These are phyloP conservation scores for Paraescarpia echinospica DNA, from an alignment of 1,140 invertebrate species.

Conservation along the genomic window DNA sequence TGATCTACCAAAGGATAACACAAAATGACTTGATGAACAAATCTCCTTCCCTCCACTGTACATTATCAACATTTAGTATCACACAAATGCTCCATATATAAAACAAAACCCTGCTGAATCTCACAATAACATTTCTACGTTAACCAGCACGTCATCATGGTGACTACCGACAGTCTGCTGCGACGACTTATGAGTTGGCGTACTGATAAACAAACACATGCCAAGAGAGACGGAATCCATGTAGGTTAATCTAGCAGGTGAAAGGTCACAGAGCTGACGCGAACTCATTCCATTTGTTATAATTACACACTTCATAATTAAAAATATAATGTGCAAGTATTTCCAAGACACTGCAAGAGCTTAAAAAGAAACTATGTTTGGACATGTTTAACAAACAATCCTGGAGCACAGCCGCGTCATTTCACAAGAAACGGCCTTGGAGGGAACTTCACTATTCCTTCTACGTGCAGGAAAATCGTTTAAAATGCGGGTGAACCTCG, in stretches of 20 bases:
- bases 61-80: not conserved
- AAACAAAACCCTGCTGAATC: not conserved
- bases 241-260: not conserved
- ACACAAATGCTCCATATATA: not conserved
- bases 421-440: not conserved
- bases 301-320: too few relatives aligned
- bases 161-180: not conserved
- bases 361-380: not conserved
- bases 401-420: not conserved
- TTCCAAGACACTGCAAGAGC: not conserved
- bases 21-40: not conserved
- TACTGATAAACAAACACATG: not conserved
- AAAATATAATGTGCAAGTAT: not conserved
- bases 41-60: not conserved
- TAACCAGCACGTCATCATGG: not conserved
- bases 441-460: not conserved
- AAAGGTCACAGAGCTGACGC: too few relatives aligned
- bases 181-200: not conserved
- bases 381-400: not conserved
- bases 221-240: not conserved
- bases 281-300: too few relatives aligned
- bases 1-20: not conserved
- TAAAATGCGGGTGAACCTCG: not conserved
- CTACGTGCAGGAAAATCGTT: not conserved
- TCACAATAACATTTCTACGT: not conserved